Evolutionary conservation across 1,140 invertebrate species (phyloP), one percentile per base, ranked within the genome.

Genomic region (Bombus impatiens): DNA sequence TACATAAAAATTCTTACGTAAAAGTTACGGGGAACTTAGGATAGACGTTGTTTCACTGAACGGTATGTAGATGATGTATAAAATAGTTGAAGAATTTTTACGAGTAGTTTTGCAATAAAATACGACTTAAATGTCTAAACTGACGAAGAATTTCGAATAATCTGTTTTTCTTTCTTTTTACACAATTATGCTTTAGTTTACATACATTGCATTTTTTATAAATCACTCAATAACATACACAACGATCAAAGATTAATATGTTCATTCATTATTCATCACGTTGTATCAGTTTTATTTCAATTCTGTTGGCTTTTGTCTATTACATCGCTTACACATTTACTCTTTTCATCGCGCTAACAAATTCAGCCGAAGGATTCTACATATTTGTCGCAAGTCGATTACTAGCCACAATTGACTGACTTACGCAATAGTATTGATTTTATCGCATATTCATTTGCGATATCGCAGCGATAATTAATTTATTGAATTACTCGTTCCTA

Each of bases 1-100:
- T 74, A 74, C 15, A 32, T 74, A 74, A 44, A 42, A 74, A 44
- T 74, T 74, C 40, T 72, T 72, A 42, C 71, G 42, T 74, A 74
- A 74, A n/a, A 15, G 40, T 74, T n/a, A 28, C 28, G 70, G 5
- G 6, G 2, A 72, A 40, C 25, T 42, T 42, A 3, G 28, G 22
- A 25, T 35, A n/a, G 22, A n/a, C 37, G 70, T 71, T 71, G 25
- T 12, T 25, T 40, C 68, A 25, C 12, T 28, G 40, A 42, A 8
- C 10, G 18, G 28, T 62, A 28, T 53, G 28, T n/a, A n/a, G 37
- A 71, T 28, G 22, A 40, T 68, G 35, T 68, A 18, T 9, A 37
- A 18, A 32, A 37, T 10, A 35, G 15, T 9, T 25, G 2, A 35
- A 3, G 59, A n/a, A 62, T 53, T 53, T 62, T n/a, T 62, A 62